Conservation (phyloP, 2,888 invertebrate genomes). For the Apamea anceps region DNA sequence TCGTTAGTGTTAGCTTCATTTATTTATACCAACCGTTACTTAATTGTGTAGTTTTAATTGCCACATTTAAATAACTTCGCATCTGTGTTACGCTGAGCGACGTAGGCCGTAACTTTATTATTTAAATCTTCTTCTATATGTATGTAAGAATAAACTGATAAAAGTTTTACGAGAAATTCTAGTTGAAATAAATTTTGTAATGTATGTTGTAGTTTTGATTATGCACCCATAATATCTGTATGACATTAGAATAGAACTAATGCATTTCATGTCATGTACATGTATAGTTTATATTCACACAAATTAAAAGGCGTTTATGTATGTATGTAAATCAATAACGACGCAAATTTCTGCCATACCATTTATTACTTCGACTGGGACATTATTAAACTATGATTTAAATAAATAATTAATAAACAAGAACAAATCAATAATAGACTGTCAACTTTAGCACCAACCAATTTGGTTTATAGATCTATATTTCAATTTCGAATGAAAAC, state of each 20-base stretch:
- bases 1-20: constrained; percentile 63
- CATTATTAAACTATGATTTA: constrained; percentile 55
- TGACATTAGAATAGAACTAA: constrained; percentile 22
- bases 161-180: constrained; percentile 81
- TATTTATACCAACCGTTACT: constrained; percentile 77
- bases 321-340: constrained; percentile 1
- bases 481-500: constrained; percentile 29
- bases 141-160: constrained; percentile 77
- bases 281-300: background rate
- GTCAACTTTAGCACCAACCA: constrained; percentile 69
- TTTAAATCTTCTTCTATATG: constrained; percentile 67
- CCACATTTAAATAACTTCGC: constrained; percentile 62
- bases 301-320: background rate
- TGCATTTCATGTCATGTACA: constrained; percentile 24
- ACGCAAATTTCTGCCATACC: constrained; percentile 36
- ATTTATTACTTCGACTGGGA: constrained; percentile 63
- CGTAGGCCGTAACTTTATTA: constrained; percentile 60
- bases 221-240: constrained; percentile 43
- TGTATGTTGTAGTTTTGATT: constrained; percentile 73
- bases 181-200: constrained; percentile 88
- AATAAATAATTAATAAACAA: constrained; percentile 67
- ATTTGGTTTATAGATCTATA: constrained; percentile 57
- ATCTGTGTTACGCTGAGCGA: constrained; percentile 65
- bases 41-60: constrained; percentile 77
- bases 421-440: constrained; percentile 61